Percentiles rank a stretch among this genome's conserved stretches.
phyloP scores from a whole-genome alignment of 2,797 vertebrate species.

The Betta splendens region DNA sequence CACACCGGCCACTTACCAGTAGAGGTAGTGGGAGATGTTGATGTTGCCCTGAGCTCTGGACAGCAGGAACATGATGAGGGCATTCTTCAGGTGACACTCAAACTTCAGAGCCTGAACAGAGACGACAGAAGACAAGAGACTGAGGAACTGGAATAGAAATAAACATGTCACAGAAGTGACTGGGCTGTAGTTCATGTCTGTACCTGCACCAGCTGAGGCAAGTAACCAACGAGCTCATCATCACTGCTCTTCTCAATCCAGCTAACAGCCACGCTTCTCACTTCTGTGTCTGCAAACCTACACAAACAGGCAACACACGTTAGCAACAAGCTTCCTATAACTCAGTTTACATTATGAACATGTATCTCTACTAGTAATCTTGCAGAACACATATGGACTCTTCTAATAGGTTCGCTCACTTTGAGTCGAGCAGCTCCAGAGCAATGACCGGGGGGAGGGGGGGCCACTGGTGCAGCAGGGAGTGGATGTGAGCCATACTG shows the following conservation, averaged over 20 bases:
- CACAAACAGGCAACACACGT: too few species aligned
- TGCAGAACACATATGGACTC: too few species aligned
- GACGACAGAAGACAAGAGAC: neutral
- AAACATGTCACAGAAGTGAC: neutral
- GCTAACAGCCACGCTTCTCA: slow-evolving; percentile 87
- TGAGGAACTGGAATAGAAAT: neutral
- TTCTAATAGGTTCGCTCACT: too few species aligned
- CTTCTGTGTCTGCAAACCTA: slow-evolving; percentile 95
- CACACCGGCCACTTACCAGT: slow-evolving; percentile 93
- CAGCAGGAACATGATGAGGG: slow-evolving; percentile 90
- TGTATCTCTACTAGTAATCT: too few species aligned
- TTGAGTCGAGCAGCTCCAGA: slow-evolving; percentile 92
- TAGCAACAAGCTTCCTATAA: too few species aligned
- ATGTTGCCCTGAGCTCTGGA: slow-evolving; percentile 92
- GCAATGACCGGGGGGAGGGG: slow-evolving; percentile 88
- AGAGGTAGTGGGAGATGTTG: slow-evolving; percentile 91
- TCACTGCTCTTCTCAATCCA: slow-evolving; percentile 94
- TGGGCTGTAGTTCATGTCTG: slow-evolving; percentile 1
- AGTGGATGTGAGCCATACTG: slow-evolving; percentile 91
- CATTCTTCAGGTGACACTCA: slow-evolving; percentile 92
- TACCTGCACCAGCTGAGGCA: slow-evolving; percentile 98
- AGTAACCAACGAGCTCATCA: slow-evolving; percentile 92
- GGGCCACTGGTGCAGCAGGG: slow-evolving; percentile 89
- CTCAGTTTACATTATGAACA: too few species aligned
- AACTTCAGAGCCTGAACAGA: slow-evolving; percentile 89